Evolutionary conservation across 2,888 invertebrate species (phyloP).

Genomic region (Gibbula magus): DNA sequence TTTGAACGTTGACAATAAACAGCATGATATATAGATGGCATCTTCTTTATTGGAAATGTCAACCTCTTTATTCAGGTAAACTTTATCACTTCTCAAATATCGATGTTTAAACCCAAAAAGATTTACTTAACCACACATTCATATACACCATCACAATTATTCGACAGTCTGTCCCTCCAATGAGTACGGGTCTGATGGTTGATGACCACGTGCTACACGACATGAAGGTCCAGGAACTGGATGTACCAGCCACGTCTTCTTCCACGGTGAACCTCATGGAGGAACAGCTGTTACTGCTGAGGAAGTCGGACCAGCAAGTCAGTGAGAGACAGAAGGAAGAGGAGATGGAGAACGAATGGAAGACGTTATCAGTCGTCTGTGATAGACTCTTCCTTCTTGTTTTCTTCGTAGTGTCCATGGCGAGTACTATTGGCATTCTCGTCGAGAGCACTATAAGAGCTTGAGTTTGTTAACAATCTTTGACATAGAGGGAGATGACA

Average conservation of each 20-base stretch:
- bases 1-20: too few species aligned
- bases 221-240: neutral
- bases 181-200: too few species aligned
- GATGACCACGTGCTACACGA: too few species aligned
- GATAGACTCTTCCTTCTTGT: constrained; percentile 61
- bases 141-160: too few species aligned
- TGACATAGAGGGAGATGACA: too few species aligned
- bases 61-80: too few species aligned
- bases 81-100: too few species aligned
- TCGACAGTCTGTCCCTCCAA: too few species aligned
- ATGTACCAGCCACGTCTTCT: neutral
- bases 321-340: constrained; percentile 37
- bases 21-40: too few species aligned
- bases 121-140: too few species aligned
- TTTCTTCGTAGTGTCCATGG: constrained; percentile 54
- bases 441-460: constrained; percentile 36
- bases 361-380: constrained; percentile 64
- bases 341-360: constrained; percentile 55
- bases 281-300: constrained; percentile 44
- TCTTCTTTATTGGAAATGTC: too few species aligned
- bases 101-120: too few species aligned
- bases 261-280: constrained; percentile 33
- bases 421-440: constrained; percentile 82
- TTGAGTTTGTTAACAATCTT: constrained; percentile 47
- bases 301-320: constrained; percentile 39